Percentiles rank a stretch among this genome's conserved stretches.
phyloP scores from a whole-genome alignment of 2,888 invertebrate species.

The Phragmatobia fuliginosa region DNA sequence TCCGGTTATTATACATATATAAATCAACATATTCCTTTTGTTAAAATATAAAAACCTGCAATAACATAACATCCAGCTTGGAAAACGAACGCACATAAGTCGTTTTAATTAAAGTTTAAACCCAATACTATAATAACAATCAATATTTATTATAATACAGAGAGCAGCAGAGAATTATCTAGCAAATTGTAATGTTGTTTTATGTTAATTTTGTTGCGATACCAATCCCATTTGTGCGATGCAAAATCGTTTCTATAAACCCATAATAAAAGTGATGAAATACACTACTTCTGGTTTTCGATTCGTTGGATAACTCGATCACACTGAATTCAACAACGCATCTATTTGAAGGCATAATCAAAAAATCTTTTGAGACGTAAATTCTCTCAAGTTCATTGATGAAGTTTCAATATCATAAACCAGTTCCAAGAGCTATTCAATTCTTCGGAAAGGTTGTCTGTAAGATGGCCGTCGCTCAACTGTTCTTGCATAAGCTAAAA shows the following conservation, averaged over 20 bases:
- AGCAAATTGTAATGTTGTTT: conserved; percentile 34
- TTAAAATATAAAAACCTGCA: not conserved
- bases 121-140: not conserved
- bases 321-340: not conserved
- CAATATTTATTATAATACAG: not conserved
- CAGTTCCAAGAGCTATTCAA: too few relatives aligned
- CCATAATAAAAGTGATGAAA: conserved; percentile 37
- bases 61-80: not conserved
- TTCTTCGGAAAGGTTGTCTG: too few relatives aligned
- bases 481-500: too few relatives aligned
- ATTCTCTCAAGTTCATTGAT: too few relatives aligned
- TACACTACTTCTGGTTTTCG: conserved; percentile 42
- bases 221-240: conserved; percentile 37
- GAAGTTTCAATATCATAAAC: too few relatives aligned
- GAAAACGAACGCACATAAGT: not conserved
- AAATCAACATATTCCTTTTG: not conserved
- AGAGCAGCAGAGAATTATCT: conserved; percentile 11
- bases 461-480: too few relatives aligned
- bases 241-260: conserved; percentile 37
- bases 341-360: too few relatives aligned
- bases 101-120: conserved; percentile 7
- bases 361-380: too few relatives aligned
- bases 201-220: conserved; percentile 40
- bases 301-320: not conserved
- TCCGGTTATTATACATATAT: too few relatives aligned